phyloP scores from a whole-genome alignment of 2,888 invertebrate species.

The Lissocephala sabroskyi region DNA sequence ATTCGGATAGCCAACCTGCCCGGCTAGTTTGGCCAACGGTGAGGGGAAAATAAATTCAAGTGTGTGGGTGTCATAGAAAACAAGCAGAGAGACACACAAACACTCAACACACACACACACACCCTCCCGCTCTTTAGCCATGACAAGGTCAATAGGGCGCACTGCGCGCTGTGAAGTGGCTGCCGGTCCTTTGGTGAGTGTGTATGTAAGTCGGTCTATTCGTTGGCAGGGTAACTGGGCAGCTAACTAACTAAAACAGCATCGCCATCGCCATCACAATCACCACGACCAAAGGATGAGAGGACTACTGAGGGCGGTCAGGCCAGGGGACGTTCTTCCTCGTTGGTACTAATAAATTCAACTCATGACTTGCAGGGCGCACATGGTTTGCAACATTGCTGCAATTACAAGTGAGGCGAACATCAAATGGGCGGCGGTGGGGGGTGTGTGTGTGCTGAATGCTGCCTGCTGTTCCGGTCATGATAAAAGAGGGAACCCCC shows the following conservation, averaged over 20 bases:
- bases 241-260: conserved; percentile 24
- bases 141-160: too few relatives aligned
- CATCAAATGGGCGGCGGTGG: neutral
- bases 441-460: neutral
- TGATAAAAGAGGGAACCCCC: neutral
- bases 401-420: conserved; percentile 25
- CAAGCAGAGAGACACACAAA: conserved; percentile 9
- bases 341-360: conserved; percentile 45
- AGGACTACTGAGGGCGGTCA: too few relatives aligned
- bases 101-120: conserved; percentile 10
- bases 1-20: too few relatives aligned
- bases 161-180: too few relatives aligned
- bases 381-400: conserved; percentile 26
- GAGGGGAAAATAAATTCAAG: neutral
- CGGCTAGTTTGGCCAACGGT: neutral
- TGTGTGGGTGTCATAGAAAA: conserved; percentile 8
- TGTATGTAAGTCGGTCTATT: neutral
- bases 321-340: neutral
- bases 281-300: too few relatives aligned
- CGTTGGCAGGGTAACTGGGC: neutral
- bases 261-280: neutral
- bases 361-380: conserved; percentile 33
- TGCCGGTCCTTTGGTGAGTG: neutral
- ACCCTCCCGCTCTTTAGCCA: too few relatives aligned
- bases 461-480: conserved; percentile 1